Percentiles rank a stretch among this genome's conserved stretches.
phyloP scores from a whole-genome alignment of 2,797 vertebrate genomes.

The Chaetodon trifasciatus region DNA sequence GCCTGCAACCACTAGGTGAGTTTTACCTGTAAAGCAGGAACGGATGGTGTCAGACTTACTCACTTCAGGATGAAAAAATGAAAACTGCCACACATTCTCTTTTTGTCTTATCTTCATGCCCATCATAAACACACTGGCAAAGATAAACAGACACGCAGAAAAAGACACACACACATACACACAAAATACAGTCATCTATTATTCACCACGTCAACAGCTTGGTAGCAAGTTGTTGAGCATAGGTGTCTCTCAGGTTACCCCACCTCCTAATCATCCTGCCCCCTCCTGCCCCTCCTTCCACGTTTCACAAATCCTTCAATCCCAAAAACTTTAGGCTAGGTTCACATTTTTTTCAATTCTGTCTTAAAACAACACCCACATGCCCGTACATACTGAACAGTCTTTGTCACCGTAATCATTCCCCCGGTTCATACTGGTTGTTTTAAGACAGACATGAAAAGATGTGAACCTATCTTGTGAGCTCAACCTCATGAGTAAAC shows the following conservation, averaged over 20 bases:
- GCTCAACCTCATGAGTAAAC: conserved; percentile 13
- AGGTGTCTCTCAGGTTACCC: conserved; percentile 77
- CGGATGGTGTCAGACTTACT: conserved; percentile 22
- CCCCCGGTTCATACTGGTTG: too few species aligned
- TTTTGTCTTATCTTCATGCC: conserved; percentile 66
- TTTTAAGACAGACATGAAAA: neutral
- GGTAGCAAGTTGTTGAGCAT: conserved; percentile 63
- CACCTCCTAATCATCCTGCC: conserved; percentile 35
- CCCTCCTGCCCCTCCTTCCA: conserved; percentile 14
- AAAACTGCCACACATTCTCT: neutral
- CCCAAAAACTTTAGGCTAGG: neutral
- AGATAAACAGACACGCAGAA: conserved; percentile 16
- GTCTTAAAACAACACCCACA: neutral
- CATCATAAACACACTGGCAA: neutral
- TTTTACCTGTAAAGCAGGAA: conserved; percentile 43
- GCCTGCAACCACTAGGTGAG: conserved; percentile 4
- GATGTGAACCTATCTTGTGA: neutral
- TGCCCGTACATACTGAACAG: neutral
- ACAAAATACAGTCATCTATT: conserved; percentile 75
- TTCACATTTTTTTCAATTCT: neutral
- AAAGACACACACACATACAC: conserved; percentile 27
- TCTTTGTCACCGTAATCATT: neutral
- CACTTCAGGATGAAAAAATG: neutral
- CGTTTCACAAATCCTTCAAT: conserved; percentile 20
- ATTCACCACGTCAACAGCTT: conserved; percentile 81